Conservation (phyloP, 2,113 vertebrate genomes). For the Heloderma charlesbogerti region DNA sequence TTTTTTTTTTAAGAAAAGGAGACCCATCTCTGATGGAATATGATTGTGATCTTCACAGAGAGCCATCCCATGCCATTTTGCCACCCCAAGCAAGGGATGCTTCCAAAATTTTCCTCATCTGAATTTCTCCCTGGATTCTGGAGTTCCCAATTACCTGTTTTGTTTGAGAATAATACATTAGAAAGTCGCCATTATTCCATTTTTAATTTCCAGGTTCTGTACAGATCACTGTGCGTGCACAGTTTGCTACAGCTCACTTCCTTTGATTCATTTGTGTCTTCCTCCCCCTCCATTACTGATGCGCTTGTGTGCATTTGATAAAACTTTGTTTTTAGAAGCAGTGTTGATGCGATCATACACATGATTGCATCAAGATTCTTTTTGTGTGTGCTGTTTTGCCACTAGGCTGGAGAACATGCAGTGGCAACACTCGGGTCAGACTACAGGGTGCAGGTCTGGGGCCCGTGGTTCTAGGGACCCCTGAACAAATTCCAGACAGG, state of each 20-base stretch:
- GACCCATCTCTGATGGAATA: neutral
- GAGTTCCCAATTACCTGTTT: neutral
- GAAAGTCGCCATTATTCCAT: neutral
- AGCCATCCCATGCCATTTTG: neutral
- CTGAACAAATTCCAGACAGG: too few relatives aligned
- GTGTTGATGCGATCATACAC: neutral
- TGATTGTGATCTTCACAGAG: neutral
- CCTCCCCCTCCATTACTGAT: neutral
- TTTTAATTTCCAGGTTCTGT: neutral
- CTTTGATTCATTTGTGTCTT: neutral
- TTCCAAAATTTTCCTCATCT: neutral
- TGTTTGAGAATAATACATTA: neutral
- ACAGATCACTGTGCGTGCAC: neutral
- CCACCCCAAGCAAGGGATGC: neutral
- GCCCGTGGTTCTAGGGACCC: too few relatives aligned
- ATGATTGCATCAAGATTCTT: neutral
- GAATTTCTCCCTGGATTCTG: neutral
- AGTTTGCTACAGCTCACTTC: neutral
- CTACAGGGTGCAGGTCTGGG: too few relatives aligned
- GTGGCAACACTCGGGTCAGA: too few relatives aligned
- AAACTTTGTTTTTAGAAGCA: neutral
- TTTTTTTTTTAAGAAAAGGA: neutral
- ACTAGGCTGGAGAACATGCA: neutral
- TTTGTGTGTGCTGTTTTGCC: neutral
- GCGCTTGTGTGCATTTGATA: neutral